Percentiles rank a stretch among this genome's conserved stretches.
phyloP scores from a whole-genome alignment of 2,113 vertebrate genomes.

The Corydoras maculifer region DNA sequence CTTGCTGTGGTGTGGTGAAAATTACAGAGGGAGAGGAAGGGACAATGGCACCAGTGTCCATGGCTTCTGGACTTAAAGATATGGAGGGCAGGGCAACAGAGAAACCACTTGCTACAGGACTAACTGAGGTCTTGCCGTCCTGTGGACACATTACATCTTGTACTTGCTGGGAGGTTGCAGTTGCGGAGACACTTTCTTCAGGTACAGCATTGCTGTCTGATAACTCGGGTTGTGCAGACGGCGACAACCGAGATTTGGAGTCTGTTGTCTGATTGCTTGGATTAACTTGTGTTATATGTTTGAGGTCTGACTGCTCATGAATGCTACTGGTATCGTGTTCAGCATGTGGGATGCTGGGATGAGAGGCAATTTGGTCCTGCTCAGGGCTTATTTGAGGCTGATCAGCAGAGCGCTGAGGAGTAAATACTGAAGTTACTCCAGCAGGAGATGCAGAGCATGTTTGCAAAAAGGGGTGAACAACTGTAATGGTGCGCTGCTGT shows the following conservation, averaged over 20 bases:
- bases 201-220: not conserved
- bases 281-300: not conserved
- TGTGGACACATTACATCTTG: too few species aligned
- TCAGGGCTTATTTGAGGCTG: conserved; percentile 17
- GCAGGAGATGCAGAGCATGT: not conserved
- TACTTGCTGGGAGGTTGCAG: not conserved
- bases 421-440: not conserved
- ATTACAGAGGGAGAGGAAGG: conserved; percentile 14
- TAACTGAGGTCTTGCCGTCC: too few species aligned
- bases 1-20: conserved; percentile 21
- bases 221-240: conserved; percentile 8
- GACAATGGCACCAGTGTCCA: not conserved
- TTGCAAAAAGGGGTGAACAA: conserved; percentile 32
- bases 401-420: conserved; percentile 25
- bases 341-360: conserved; percentile 35
- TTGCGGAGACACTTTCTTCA: conserved; percentile 9
- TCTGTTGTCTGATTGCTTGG: not conserved
- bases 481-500: conserved; percentile 32
- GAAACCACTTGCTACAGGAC: too few species aligned
- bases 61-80: not conserved
- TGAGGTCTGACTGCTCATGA: not conserved
- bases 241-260: conserved; percentile 5
- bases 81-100: too few species aligned
- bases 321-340: too few species aligned
- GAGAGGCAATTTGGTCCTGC: conserved; percentile 14